Conservation (phyloP, 1,140 invertebrate species). For the Pogonognathellus flavescens region DNA sequence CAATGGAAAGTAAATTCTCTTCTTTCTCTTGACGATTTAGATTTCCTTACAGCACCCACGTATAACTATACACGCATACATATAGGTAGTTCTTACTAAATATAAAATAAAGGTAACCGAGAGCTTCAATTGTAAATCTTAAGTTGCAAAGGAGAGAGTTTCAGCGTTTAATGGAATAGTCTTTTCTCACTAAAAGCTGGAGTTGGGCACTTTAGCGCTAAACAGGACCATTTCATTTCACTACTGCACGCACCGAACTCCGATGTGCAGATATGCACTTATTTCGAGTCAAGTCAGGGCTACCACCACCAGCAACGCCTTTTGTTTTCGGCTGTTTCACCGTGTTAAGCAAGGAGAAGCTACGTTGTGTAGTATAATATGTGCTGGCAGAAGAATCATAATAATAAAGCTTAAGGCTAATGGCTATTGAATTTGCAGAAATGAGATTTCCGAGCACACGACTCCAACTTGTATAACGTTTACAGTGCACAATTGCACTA, state of each 20-base stretch:
- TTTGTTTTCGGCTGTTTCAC: too few species aligned
- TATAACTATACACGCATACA: not conserved
- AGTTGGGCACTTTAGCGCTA: not conserved
- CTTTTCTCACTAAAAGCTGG: slow-evolving; percentile 13
- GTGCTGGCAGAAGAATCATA: slow-evolving; percentile 13
- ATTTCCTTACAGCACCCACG: not conserved
- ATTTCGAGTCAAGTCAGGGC: too few species aligned
- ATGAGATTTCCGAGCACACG: not conserved
- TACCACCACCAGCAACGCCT: too few species aligned
- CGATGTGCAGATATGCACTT: too few species aligned
- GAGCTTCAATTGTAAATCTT: too few species aligned
- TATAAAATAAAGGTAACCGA: too few species aligned
- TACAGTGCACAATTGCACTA: slow-evolving; percentile 39
- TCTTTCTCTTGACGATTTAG: not conserved
- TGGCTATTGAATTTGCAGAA: slow-evolving; percentile 45
- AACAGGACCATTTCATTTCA: not conserved
- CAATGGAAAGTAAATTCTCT: slow-evolving; percentile 23
- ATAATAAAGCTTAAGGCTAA: slow-evolving; percentile 47
- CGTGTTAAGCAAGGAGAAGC: too few species aligned
- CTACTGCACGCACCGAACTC: too few species aligned
- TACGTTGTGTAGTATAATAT: not conserved
- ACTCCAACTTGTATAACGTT: too few species aligned
- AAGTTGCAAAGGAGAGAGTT: not conserved
- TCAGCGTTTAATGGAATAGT: not conserved
- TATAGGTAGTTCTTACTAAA: too few species aligned